These are phyloP conservation scores for Thymelicus acteon DNA, from an alignment of 2,888 invertebrate genomes.

Conservation along the genomic window DNA sequence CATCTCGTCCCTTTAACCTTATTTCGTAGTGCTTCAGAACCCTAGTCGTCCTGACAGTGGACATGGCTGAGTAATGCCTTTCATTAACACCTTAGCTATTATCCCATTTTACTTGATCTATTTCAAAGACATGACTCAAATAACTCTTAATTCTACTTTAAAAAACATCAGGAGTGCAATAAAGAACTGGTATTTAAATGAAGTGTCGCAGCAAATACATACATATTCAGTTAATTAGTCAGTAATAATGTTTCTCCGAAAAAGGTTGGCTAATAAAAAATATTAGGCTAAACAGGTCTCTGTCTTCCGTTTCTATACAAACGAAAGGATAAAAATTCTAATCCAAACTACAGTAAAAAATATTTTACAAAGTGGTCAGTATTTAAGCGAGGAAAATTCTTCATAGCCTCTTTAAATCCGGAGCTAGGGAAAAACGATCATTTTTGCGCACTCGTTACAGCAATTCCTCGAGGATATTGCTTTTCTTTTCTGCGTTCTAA, in stretches of 20 bases:
- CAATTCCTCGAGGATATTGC: conserved; percentile 66
- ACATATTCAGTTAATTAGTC: neutral
- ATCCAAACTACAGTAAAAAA: conserved; percentile 30
- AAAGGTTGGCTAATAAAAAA: neutral
- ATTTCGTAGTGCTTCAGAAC: conserved; percentile 26
- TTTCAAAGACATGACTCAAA: neutral
- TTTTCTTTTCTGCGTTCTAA: conserved; percentile 63
- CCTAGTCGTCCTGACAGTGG: conserved; percentile 28
- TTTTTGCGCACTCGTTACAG: conserved; percentile 61
- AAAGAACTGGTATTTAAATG: no score
- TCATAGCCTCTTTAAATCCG: conserved; percentile 55
- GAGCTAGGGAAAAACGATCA: conserved; percentile 57
- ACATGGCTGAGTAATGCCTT: conserved; percentile 43
- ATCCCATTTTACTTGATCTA: conserved; percentile 38
- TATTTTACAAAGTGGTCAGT: conserved; percentile 36
- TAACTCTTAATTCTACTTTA: no score
- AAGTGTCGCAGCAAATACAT: no score
- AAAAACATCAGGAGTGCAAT: no score
- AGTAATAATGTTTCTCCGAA: neutral
- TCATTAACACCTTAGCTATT: conserved; percentile 43
- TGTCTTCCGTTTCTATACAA: neutral
- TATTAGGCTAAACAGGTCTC: neutral
- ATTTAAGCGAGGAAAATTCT: conserved; percentile 46
- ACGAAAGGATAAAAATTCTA: conserved; percentile 28
- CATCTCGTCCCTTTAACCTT: conserved; percentile 33